Percentiles rank a stretch among this genome's conserved stretches.
phyloP scores from a whole-genome alignment of 92 coral and sea anemone species.

The Parazoanthus swiftii region DNA sequence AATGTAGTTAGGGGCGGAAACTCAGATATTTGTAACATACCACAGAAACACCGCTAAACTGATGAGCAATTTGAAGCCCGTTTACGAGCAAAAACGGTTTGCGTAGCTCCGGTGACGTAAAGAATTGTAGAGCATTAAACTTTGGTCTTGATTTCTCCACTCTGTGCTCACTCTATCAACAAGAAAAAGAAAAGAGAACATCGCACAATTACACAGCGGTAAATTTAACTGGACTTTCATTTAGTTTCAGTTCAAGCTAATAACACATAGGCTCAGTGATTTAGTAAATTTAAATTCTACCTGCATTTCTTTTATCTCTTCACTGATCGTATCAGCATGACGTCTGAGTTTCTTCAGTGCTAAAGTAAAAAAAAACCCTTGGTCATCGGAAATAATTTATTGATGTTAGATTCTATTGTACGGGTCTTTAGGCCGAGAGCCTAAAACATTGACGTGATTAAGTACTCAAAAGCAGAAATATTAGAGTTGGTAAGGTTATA shows the following conservation, averaged over 20 bases:
- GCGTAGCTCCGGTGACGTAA: conserved; percentile 13
- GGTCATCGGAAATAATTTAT: neutral
- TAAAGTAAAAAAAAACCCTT: neutral
- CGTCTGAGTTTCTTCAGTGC: conserved; percentile 30
- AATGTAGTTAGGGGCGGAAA: too few relatives aligned
- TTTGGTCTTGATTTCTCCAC: conserved; percentile 36
- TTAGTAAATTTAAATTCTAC: neutral
- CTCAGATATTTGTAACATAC: neutral
- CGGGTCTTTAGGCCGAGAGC: too few relatives aligned
- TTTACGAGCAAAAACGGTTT: conserved; percentile 25
- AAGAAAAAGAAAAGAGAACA: neutral
- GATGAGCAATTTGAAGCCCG: neutral
- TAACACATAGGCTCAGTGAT: too few relatives aligned
- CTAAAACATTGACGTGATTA: too few relatives aligned
- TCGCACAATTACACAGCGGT: neutral
- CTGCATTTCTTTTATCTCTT: conserved; percentile 37
- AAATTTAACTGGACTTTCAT: too few relatives aligned
- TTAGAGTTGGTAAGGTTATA: too few relatives aligned
- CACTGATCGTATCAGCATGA: neutral
- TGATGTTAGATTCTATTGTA: too few relatives aligned
- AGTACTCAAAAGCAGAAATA: too few relatives aligned
- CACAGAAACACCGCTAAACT: conserved; percentile 35
- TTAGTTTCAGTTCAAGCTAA: too few relatives aligned
- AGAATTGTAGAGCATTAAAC: conserved; percentile 12
- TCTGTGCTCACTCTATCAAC: conserved; percentile 32